Evolutionary conservation across 2,797 vertebrate species (phyloP), one percentile per base, ranked within the genome.

Genomic region (Hemibagrus guttatus): DNA sequence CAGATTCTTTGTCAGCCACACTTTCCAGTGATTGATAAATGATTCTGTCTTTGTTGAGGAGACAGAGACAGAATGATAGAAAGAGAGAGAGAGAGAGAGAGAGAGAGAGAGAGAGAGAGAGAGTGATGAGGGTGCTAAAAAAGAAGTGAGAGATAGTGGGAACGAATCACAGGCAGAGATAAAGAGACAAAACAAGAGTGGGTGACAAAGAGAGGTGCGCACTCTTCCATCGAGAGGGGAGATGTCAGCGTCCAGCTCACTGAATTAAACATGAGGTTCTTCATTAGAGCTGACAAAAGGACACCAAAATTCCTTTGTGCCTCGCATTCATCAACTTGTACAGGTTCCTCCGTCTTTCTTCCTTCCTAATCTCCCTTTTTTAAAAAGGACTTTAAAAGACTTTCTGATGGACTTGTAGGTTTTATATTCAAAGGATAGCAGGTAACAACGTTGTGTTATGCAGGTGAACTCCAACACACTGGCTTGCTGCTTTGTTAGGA

Each of bases 261-360:
- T 97, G 95, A 96, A 97, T 97, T 97, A 97, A 96, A 96, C 94
- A 96, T 96, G 94, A 95, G 90, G 89, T 91, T 89, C 91, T 96
- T 96, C 94, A 93, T 94, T 93, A 95, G 93, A 93, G 92, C 93
- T 93, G 93, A 96, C 95, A 96, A 96, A 95, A 94, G 93, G 91
- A 94, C 92, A 92, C 88, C 90, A 94, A 93, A 94, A 92, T 92
- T 90, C 89, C 87, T 90, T 87, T 91, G 89, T 91, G 84, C 87
- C 84, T 86, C 85, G 79, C 88, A 89, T 89, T 88, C 88, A 91
- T 91, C 88, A 91, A 88, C 86, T 87, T 83, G 49, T 84, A 89
- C 87, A 89, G 87, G 85, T 89, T 90, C 81, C 78, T 87, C 84
- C 83, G 56, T 84, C 84, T 86, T 58, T 39, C 61, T 86, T 76